Percentiles rank a stretch among this genome's conserved stretches.
phyloP scores from a whole-genome alignment of 2,888 invertebrate species.

The Euzophera pinguis region DNA sequence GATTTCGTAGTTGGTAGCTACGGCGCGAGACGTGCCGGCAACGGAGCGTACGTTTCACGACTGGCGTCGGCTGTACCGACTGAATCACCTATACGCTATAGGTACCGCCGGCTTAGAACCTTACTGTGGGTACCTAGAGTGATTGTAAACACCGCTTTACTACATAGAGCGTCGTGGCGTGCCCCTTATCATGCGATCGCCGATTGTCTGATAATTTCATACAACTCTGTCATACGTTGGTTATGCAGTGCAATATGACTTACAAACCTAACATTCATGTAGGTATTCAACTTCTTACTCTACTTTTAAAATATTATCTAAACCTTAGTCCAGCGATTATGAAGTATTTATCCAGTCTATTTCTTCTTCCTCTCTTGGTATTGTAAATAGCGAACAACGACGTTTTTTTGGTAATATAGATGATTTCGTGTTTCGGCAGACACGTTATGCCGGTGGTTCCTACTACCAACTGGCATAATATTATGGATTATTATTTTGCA shows the following conservation, averaged over 20 bases:
- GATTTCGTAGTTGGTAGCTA: constrained; percentile 20
- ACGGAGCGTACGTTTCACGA: constrained; percentile 18
- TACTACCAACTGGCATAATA: too few relatives aligned
- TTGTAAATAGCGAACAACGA: too few relatives aligned
- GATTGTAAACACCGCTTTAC: constrained; percentile 13
- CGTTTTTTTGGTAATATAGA: too few relatives aligned
- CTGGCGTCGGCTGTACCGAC: constrained; percentile 16
- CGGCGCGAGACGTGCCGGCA: constrained; percentile 18
- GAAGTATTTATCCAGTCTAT: too few relatives aligned
- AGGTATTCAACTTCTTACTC: too few relatives aligned
- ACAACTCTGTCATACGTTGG: background rate
- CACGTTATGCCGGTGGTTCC: too few relatives aligned
- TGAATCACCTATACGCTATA: constrained; percentile 17
- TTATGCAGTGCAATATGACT: background rate
- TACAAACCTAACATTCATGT: background rate
- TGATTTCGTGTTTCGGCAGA: too few relatives aligned
- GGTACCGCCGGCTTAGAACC: background rate
- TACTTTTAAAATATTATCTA: too few relatives aligned
- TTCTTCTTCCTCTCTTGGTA: too few relatives aligned
- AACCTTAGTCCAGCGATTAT: too few relatives aligned
- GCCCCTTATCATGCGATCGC: constrained; percentile 9
- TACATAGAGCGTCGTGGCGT: constrained; percentile 3
- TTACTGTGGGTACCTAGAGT: constrained; percentile 1
- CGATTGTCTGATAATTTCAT: constrained; percentile 11
- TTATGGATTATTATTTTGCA: too few relatives aligned